A percentile compares a stretch with the other conserved stretches of the same genome.
These are phyloP conservation scores for Characodon lateralis DNA, from an alignment of 2,797 vertebrate genomes.

Conservation along the genomic window DNA sequence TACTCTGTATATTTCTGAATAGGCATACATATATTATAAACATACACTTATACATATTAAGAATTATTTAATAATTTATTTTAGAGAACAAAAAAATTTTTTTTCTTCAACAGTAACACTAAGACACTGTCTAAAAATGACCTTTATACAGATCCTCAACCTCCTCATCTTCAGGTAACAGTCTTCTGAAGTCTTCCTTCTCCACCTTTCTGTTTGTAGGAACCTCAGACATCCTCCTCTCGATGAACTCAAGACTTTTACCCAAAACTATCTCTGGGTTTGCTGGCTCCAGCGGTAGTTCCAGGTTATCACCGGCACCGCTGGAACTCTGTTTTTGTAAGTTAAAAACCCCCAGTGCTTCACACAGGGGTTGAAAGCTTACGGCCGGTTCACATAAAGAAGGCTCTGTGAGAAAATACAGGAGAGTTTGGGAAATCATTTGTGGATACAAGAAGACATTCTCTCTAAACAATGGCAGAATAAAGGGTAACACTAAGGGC, in stretches of 20 bases:
- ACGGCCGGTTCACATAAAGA: constrained; percentile 41
- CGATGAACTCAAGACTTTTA: constrained; percentile 54
- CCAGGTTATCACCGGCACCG: background rate
- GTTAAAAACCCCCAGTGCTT: constrained; percentile 69
- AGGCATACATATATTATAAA: background rate
- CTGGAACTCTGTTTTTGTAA: constrained; percentile 45
- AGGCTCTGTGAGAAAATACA: constrained; percentile 74
- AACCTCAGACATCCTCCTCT: constrained; percentile 45
- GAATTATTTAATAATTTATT: background rate
- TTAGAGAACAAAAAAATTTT: background rate
- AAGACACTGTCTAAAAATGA: background rate
- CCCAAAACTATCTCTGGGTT: constrained; percentile 9
- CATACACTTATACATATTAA: no score
- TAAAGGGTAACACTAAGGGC: no score
- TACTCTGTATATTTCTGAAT: background rate
- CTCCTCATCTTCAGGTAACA: constrained; percentile 52
- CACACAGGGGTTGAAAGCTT: constrained; percentile 62
- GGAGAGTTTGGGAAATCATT: constrained; percentile 4
- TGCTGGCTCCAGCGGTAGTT: constrained; percentile 2
- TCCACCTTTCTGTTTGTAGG: background rate
- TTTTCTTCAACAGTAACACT: background rate
- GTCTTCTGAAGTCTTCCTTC: constrained; percentile 64
- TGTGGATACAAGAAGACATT: background rate
- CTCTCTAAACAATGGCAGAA: background rate
- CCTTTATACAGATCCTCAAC: constrained; percentile 50